A percentile compares a stretch with the other conserved stretches of the same genome.
Evolutionary conservation across 2,888 invertebrate genomes (phyloP).

Genomic region (Autographa gamma): DNA sequence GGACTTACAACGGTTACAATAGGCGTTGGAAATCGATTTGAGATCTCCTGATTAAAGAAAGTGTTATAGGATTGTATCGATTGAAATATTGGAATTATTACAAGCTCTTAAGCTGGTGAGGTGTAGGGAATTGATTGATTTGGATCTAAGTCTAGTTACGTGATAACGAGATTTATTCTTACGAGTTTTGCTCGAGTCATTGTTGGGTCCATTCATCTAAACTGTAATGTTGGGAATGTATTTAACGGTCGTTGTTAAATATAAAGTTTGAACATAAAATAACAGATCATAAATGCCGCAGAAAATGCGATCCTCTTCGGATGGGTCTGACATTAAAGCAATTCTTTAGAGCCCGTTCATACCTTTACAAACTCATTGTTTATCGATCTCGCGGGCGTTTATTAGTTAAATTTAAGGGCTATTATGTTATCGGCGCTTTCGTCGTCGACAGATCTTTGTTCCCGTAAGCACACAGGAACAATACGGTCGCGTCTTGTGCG

Average conservation of each 20-base stretch:
- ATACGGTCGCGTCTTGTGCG: constrained; percentile 74
- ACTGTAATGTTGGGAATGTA: neutral
- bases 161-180: constrained; percentile 28
- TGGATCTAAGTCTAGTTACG: constrained; percentile 29
- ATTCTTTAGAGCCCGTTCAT: constrained; percentile 46
- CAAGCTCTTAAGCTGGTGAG: constrained; percentile 54
- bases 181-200: neutral
- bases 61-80: constrained; percentile 65
- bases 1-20: constrained; percentile 73
- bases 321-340: constrained; percentile 46
- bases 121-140: constrained; percentile 43
- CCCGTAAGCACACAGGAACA: constrained; percentile 69
- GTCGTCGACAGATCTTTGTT: constrained; percentile 66
- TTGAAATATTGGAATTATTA: constrained; percentile 66
- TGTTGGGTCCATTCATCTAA: constrained; percentile 2
- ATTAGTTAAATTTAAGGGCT: constrained; percentile 72
- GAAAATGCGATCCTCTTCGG: constrained; percentile 33
- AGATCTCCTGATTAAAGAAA: constrained; percentile 69
- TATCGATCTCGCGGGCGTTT: constrained; percentile 67
- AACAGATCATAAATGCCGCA: constrained; percentile 41
- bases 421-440: constrained; percentile 68
- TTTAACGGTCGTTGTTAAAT: neutral
- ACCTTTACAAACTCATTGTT: constrained; percentile 53
- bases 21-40: constrained; percentile 74
- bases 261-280: constrained; percentile 8